Conservation (phyloP, 2,797 vertebrate genomes). For the Liasis olivaceus region DNA sequence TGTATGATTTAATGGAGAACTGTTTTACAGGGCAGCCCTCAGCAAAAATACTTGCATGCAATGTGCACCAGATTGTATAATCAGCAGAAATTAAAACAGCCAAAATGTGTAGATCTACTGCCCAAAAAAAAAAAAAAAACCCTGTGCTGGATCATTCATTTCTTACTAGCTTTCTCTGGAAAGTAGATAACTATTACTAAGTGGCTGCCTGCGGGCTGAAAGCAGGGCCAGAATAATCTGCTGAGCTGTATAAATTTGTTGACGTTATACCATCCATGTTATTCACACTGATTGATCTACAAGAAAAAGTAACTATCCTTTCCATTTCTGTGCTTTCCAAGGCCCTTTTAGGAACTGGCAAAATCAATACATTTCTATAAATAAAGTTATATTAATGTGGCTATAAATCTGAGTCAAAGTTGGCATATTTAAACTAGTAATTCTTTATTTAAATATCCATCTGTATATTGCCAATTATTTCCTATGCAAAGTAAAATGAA, state of each 20-base stretch:
- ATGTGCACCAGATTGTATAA: constrained; percentile 67
- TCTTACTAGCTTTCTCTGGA: constrained; percentile 61
- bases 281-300: constrained; percentile 73
- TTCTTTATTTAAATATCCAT: constrained; percentile 40
- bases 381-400: constrained; percentile 66
- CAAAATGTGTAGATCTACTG: constrained; percentile 55
- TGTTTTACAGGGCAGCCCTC: constrained; percentile 49
- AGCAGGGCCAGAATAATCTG: constrained; percentile 62
- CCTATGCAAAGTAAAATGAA: constrained; percentile 26
- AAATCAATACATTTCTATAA: constrained; percentile 75
- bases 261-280: constrained; percentile 70
- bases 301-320: constrained; percentile 55
- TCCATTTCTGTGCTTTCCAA: constrained; percentile 68
- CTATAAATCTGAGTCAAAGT: constrained; percentile 69
- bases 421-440: constrained; percentile 65
- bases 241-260: constrained; percentile 70
- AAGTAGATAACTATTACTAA: constrained; percentile 65
- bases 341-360: constrained; percentile 71
- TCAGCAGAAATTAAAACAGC: constrained; percentile 73
- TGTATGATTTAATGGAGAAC: fast-evolving
- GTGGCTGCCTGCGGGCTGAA: constrained; percentile 58
- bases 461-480: constrained; percentile 39
- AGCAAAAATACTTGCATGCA: constrained; percentile 58
- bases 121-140: constrained; percentile 57
- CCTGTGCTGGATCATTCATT: constrained; percentile 53